Percentiles rank a stretch among this genome's conserved stretches.
These are phyloP conservation scores for Leptosomus discolor DNA, from an alignment of 2,113 vertebrate species.

Conservation along the genomic window DNA sequence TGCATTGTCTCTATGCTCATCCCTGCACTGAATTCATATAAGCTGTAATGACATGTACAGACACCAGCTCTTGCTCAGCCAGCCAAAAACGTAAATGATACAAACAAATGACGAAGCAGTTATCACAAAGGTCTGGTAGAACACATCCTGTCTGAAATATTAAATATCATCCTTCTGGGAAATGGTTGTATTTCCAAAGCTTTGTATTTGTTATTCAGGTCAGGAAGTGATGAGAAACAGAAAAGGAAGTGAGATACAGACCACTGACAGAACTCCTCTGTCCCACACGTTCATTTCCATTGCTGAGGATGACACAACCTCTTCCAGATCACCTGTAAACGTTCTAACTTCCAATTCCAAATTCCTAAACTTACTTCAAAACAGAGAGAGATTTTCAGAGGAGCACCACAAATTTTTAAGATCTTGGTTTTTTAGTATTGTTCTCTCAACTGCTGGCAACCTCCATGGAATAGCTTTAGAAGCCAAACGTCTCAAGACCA, in stretches of 20 bases:
- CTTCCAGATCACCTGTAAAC: background rate
- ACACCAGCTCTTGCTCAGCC: background rate
- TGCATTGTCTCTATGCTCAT: background rate
- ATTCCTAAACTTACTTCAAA: background rate
- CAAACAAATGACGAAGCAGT: background rate
- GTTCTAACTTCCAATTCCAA: background rate
- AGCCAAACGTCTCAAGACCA: background rate
- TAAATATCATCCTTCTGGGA: background rate
- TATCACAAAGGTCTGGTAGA: background rate
- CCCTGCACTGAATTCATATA: background rate
- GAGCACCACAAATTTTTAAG: background rate
- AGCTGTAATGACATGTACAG: background rate
- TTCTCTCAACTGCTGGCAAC: background rate
- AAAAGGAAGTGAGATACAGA: background rate
- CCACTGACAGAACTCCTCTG: background rate
- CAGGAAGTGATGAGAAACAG: background rate
- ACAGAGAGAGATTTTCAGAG: background rate
- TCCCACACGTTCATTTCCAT: background rate
- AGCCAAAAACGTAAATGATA: background rate
- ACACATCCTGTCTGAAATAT: slow-evolving; percentile 19
- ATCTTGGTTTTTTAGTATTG: background rate
- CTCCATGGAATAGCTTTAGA: background rate
- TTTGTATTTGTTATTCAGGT: background rate
- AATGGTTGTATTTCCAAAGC: background rate
- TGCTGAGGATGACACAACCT: background rate